phyloP scores from a whole-genome alignment of 2,113 vertebrate species.

The Brienomyrus longianalis region DNA sequence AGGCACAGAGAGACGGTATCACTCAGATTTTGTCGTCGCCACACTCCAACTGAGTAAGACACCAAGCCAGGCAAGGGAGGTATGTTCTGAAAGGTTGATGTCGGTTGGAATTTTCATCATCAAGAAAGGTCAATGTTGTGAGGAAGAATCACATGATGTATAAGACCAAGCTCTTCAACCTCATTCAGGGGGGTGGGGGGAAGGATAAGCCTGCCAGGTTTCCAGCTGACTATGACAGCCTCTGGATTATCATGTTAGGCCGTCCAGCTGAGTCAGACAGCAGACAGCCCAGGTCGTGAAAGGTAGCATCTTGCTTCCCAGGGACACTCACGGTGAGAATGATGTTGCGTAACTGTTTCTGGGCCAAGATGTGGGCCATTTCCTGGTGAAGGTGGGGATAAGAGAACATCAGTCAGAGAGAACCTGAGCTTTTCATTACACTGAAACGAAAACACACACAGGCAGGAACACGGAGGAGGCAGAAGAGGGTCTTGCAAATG shows the following conservation, averaged over 20 bases:
- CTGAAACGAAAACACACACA: neutral
- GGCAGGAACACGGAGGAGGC: neutral
- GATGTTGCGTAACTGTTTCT: conserved; percentile 91
- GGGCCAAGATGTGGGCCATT: conserved; percentile 94
- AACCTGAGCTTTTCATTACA: neutral
- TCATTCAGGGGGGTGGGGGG: neutral
- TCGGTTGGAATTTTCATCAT: neutral
- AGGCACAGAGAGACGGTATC: neutral
- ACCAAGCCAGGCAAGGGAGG: neutral
- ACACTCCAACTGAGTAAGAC: neutral
- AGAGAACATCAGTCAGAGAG: conserved; percentile 15
- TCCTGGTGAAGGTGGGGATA: conserved; percentile 62
- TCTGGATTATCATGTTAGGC: neutral
- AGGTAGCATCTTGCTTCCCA: neutral
- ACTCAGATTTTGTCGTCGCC: neutral
- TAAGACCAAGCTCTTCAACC: neutral
- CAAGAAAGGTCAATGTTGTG: neutral
- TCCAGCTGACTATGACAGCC: neutral
- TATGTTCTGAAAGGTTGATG: neutral
- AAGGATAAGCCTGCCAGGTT: neutral
- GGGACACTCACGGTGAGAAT: conserved; percentile 82
- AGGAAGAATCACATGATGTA: neutral
- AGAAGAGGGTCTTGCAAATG: neutral
- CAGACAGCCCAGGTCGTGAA: neutral
- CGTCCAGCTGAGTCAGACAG: neutral